Conservation (phyloP, 2,113 vertebrate species). For the Myrmecophaga tridactyla region DNA sequence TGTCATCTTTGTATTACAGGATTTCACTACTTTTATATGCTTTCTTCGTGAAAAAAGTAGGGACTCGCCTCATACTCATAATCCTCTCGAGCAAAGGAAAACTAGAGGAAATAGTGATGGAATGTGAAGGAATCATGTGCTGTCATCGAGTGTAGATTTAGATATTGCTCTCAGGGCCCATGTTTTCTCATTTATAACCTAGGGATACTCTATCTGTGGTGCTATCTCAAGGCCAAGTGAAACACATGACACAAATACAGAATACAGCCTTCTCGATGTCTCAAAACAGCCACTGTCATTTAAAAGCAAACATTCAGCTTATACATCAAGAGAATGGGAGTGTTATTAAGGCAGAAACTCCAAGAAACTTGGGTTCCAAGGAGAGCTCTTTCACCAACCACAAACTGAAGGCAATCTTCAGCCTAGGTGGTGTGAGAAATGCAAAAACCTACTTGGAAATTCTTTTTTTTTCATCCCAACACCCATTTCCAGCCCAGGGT, state of each 20-base stretch:
- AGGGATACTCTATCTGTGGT: neutral
- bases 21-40: neutral
- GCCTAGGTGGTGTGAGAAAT: fast-evolving
- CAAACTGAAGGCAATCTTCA: neutral
- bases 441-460: fast-evolving
- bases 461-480: neutral
- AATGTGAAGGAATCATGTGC: neutral
- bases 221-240: neutral
- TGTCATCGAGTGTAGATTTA: neutral
- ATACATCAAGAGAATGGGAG: neutral
- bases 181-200: neutral
- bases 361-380: neutral
- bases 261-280: neutral
- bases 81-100: neutral
- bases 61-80: neutral
- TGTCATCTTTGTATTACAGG: neutral
- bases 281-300: neutral
- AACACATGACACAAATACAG: neutral
- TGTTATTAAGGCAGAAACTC: neutral
- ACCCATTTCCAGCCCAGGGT: fast-evolving
- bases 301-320: neutral
- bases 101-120: neutral
- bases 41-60: neutral
- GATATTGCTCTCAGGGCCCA: neutral
- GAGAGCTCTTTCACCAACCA: neutral